phyloP scores from a whole-genome alignment of 53 echinoderm and acorn worm genomes.

The Temnopleurus reevesii region DNA sequence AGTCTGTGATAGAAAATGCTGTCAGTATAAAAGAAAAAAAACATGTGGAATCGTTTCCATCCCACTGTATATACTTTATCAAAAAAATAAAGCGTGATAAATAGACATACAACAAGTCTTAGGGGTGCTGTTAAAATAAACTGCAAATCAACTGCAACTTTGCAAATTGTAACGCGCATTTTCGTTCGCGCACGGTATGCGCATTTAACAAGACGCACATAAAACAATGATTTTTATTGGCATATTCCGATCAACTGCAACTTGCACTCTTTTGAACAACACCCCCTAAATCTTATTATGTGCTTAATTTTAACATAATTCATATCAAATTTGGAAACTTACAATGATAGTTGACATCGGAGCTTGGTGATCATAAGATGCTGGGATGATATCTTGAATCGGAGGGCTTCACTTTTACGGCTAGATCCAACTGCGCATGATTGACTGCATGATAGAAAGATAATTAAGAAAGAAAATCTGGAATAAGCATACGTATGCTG shows the following conservation, averaged over 20 bases:
- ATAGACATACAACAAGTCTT: too few species aligned
- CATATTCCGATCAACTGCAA: too few species aligned
- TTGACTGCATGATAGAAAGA: neutral
- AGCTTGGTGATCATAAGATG: constrained; percentile 8
- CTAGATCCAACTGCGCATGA: neutral
- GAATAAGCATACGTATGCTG: too few species aligned
- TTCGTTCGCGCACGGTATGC: neutral
- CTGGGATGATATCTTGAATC: neutral
- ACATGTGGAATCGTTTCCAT: neutral
- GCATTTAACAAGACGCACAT: neutral
- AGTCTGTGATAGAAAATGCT: neutral
- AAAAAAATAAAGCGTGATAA: too few species aligned
- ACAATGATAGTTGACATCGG: neutral
- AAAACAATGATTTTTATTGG: too few species aligned
- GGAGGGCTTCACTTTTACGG: neutral
- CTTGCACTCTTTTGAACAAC: too few species aligned
- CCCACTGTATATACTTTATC: too few species aligned
- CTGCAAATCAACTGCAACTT: too few species aligned
- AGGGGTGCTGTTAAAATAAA: too few species aligned
- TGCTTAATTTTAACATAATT: neutral
- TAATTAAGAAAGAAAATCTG: too few species aligned
- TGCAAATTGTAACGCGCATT: neutral
- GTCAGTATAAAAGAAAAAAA: neutral
- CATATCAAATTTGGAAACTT: neutral
- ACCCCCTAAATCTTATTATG: too few species aligned